Conservation (phyloP, 2,888 invertebrate species). For the Yponomeuta sedellus region DNA sequence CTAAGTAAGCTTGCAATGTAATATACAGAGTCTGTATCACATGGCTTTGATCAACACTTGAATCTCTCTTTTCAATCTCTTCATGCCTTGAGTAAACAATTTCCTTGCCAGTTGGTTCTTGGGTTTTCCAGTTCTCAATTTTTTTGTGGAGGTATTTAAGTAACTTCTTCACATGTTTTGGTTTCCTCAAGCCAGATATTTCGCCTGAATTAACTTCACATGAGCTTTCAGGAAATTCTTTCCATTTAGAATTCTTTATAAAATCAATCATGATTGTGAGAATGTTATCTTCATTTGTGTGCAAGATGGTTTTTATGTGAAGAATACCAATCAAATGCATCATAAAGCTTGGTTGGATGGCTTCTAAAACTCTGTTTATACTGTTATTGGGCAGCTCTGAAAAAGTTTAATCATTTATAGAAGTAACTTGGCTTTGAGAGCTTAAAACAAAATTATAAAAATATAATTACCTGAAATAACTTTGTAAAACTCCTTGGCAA, state of each 20-base stretch:
- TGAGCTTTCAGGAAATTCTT: slow-evolving; percentile 29
- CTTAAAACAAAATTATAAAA: not conserved
- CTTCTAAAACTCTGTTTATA: slow-evolving; percentile 45
- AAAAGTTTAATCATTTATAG: slow-evolving; percentile 28
- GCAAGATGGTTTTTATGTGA: slow-evolving; percentile 39
- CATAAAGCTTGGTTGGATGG: slow-evolving; percentile 56
- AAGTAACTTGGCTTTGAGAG: not conserved
- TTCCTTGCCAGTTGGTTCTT: not conserved
- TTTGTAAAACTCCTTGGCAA: slow-evolving; percentile 54
- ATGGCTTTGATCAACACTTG: slow-evolving; percentile 31
- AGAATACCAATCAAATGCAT: slow-evolving; percentile 42
- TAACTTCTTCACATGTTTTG: slow-evolving; percentile 35
- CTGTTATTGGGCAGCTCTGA: slow-evolving; percentile 50
- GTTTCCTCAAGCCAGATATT: slow-evolving; percentile 25
- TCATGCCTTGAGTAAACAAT: slow-evolving; percentile 12
- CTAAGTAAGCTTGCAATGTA: slow-evolving; percentile 52
- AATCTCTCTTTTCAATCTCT: slow-evolving; percentile 7
- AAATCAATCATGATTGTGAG: slow-evolving; percentile 42
- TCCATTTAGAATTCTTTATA: slow-evolving; percentile 40
- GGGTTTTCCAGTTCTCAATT: not conserved
- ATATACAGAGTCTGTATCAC: slow-evolving; percentile 45
- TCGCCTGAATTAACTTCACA: slow-evolving; percentile 30
- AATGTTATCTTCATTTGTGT: slow-evolving; percentile 39
- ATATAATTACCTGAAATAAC: slow-evolving; percentile 43
- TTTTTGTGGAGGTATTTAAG: slow-evolving; percentile 36